Base-by-base conservation (phyloP, 2,797 vertebrate species). In the Schizothorax lantsangensis region DNA sequence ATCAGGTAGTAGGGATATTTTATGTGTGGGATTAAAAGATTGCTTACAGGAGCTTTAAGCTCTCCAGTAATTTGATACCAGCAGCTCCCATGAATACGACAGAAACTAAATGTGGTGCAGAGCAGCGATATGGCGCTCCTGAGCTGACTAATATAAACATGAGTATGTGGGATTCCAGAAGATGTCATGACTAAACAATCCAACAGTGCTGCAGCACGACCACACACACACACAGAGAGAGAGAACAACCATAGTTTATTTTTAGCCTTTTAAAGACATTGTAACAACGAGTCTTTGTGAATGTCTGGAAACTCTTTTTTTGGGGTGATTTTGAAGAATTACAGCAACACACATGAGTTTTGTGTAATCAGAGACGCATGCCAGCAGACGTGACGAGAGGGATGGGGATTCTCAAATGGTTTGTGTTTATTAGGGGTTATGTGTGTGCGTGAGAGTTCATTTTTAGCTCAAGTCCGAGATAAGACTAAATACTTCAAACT, bases 261-360 rank as follows among this genome's bases (percentile, higher is more conserved):
- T 79, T 79, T 71, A 71, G 68, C 49, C 26, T 69, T 23, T 45
- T 57, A 81, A 84, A 66, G 36, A 75, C 82, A 45, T 57, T 83
- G 78, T 86, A 64, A 88, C 71, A 90, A 79, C 74, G 80, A 73
- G 69, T 59, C 82, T 88, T 90, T 88, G 84, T 90, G 75, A 85
- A 75, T 69, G 88, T 87, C 89, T 89, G 86, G 80, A 86, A 88
- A 74, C 73, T 49, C 10, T n/a, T 75, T 88, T 47, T 75, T 75
- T 43, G 69, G 54, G 79, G 73, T 26, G n/a, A 64, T 81, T 40
- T 38, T 71, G 88, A 83, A 87, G 43, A 74, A 84, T 47, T 59
- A 57, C n/a, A 78, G 49, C 38, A 40, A 40, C 59, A 36, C 9
- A 74, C 10, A 62, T 15, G 30, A n/a, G 5, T 7, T 84, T 64